Evolutionary conservation across 2,113 vertebrate genomes (phyloP), one percentile per base, ranked within the genome.

Genomic region (Oryzias curvinotus): DNA sequence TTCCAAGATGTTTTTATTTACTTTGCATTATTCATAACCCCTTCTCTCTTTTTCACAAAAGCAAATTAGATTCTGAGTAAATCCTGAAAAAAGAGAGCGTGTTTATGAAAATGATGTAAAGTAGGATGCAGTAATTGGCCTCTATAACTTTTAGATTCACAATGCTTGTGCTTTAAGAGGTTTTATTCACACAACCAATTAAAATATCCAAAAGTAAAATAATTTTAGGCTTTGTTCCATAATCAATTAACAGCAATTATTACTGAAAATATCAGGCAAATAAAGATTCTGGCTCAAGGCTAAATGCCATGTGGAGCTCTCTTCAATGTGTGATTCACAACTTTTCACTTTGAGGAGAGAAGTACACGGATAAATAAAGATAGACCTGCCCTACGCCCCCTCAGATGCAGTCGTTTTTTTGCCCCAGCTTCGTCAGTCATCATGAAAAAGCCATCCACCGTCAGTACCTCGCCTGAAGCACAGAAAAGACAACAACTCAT

Each of bases 341-440:
- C 72, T 78, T 71, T 86, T 80, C 74, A 58, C 71, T 78, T 74
- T 62, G 51, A 82, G 19, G 28, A 49, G 5, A 53, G 58, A 76
- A 23, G 0, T 75, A 73, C 81, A 81, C 77, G 52, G 53, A 58
- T 55, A 1, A 75, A 73, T 83, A 81, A 75, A 64, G 48, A 58
- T 50, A 84, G 63, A 25, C 5, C 23, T 67, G 62, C 45, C 52
- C 51, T 83, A 58, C 80, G 65, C 84, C 73, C 56, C 71, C 80
- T 73, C 80, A 76, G 5, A 61, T 30, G 73, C 7, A 36, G 69
- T 45, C 72, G 52, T 1, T 57, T 49, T 73, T 72, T 65, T 71
- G 68, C 57, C 55, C 58, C 52, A 28, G 53, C 13, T 73, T 64
- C 79, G 86, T 84, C 86, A 81, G 62, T 84, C 84, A 88, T 62